These are phyloP conservation scores for Hylyphantes graminicola DNA, from an alignment of 1,140 invertebrate genomes.

Conservation along the genomic window DNA sequence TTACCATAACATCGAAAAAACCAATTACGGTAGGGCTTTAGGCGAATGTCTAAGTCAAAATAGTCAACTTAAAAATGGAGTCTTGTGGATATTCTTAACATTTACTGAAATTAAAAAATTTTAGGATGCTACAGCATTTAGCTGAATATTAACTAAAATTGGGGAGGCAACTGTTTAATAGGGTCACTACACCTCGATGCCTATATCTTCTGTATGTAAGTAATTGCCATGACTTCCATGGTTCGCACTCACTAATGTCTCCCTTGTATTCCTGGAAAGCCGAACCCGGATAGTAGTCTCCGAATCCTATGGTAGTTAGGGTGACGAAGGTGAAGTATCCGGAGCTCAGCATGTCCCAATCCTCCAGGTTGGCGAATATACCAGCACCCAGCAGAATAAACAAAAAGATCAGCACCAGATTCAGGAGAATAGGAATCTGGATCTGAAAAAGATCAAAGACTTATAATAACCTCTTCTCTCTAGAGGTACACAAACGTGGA, in stretches of 20 bases:
- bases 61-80: no score
- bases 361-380: constrained; percentile 80
- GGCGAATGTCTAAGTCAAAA: no score
- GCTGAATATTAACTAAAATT: no score
- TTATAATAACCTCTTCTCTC: no score
- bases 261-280: constrained; percentile 75
- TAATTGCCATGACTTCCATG: not conserved
- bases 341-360: constrained; percentile 86
- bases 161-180: no score
- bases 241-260: constrained; percentile 65
- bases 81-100: no score
- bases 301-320: constrained; percentile 93
- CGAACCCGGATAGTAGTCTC: constrained; percentile 87
- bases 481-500: no score
- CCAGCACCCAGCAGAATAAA: constrained; percentile 87
- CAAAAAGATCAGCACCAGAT: constrained; percentile 63
- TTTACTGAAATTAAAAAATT: no score
- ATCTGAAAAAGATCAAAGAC: constrained; percentile 37
- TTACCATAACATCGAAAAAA: no score
- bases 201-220: not conserved
- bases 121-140: no score
- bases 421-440: constrained; percentile 57
- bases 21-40: no score
- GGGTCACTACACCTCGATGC: constrained; percentile 64
- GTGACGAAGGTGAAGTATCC: constrained; percentile 97